phyloP scores from a whole-genome alignment of 2,888 invertebrate genomes.

The Eulithis testata region DNA sequence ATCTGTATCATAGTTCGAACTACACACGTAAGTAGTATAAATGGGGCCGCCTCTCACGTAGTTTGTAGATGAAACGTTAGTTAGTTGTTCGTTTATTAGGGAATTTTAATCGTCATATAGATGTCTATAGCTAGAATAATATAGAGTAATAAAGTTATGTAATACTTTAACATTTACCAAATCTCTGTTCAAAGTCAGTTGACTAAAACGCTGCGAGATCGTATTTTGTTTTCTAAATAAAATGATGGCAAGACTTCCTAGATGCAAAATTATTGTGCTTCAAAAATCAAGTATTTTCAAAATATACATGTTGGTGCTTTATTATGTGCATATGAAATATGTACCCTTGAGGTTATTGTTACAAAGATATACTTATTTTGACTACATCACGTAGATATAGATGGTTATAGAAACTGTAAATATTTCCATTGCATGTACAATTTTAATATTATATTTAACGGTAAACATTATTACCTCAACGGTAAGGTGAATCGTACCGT shows the following conservation, averaged over 20 bases:
- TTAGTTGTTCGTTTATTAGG: slow-evolving; percentile 70
- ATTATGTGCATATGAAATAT: slow-evolving; percentile 68
- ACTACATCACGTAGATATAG: slow-evolving; percentile 49
- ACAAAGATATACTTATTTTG: slow-evolving; percentile 60
- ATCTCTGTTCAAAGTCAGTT: slow-evolving; percentile 66
- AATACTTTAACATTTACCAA: slow-evolving; percentile 75
- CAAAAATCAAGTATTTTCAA: slow-evolving; percentile 52
- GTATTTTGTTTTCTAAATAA: slow-evolving; percentile 33
- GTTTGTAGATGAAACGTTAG: slow-evolving; percentile 58
- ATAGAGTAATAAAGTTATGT: slow-evolving; percentile 48
- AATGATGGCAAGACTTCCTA: slow-evolving; percentile 29
- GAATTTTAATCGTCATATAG: slow-evolving; percentile 71
- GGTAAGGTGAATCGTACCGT: slow-evolving; percentile 22
- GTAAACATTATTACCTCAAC: slow-evolving; percentile 49
- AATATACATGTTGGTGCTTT: slow-evolving; percentile 70
- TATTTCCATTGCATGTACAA: slow-evolving; percentile 67
- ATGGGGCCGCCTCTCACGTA: slow-evolving; percentile 80
- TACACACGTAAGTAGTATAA: slow-evolving; percentile 61
- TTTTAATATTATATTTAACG: slow-evolving; percentile 52
- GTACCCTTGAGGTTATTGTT: slow-evolving; percentile 62
- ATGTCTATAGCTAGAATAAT: slow-evolving; percentile 70
- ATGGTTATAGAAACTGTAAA: slow-evolving; percentile 62
- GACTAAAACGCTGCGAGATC: slow-evolving; percentile 40
- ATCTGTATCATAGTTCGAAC: slow-evolving; percentile 31
- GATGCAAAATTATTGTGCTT: slow-evolving; percentile 48